Evolutionary conservation across 2,797 vertebrate species (phyloP).

Genomic region (Coregonus suidteri): DNA sequence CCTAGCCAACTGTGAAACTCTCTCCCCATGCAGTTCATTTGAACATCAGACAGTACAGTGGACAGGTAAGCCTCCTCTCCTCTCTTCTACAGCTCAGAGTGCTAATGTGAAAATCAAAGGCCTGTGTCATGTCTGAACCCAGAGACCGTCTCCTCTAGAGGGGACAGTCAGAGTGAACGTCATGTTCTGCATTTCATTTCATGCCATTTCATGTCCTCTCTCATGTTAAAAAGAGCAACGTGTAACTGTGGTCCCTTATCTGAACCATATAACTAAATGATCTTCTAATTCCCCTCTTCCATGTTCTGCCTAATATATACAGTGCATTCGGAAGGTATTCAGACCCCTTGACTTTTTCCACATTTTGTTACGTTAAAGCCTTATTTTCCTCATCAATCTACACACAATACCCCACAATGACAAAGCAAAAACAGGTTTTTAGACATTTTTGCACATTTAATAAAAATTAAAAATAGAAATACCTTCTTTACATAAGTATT

Average conservation of each 20-base stretch:
- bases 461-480: too few relatives aligned
- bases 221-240: constrained; percentile 38
- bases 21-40: constrained; percentile 35
- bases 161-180: constrained; percentile 36
- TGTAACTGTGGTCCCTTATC: constrained; percentile 30
- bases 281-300: constrained; percentile 53
- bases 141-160: constrained; percentile 27
- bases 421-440: too few relatives aligned
- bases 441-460: too few relatives aligned
- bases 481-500: too few relatives aligned
- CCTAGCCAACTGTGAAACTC: constrained; percentile 12
- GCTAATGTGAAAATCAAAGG: constrained; percentile 65
- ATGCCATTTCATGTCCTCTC: constrained; percentile 20
- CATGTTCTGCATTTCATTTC: constrained; percentile 39
- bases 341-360: too few relatives aligned
- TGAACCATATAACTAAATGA: constrained; percentile 56
- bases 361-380: too few relatives aligned
- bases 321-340: too few relatives aligned
- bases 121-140: constrained; percentile 38
- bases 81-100: constrained; percentile 27
- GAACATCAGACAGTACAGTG: constrained; percentile 48
- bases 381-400: too few relatives aligned
- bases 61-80: constrained; percentile 43
- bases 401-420: too few relatives aligned
- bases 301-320: constrained; percentile 31